Evolutionary conservation across 1,140 invertebrate species (phyloP), one percentile per base, ranked within the genome.

Genomic region (Pseudomyrmex flavicornis): DNA sequence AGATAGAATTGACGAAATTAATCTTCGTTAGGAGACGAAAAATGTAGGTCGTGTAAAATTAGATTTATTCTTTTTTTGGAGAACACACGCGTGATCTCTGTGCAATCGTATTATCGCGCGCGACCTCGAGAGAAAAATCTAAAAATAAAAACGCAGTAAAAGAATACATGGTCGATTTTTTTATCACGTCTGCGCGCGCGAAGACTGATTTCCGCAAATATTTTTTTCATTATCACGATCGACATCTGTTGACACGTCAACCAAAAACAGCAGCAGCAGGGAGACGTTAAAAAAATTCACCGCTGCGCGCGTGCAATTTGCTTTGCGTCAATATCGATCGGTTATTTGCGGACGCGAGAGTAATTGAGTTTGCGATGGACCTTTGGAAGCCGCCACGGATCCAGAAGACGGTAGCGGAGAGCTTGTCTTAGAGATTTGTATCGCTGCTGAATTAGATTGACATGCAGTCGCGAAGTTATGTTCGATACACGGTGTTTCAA

Each of bases 391-490:
- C 35, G 35, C 0, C 35, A 7, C 35, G 35, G 35, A 2, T 69
- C 15, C 46, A 48, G 17, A 35, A 26, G 62, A 44, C 46, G 12
- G 5, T 35, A 35, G 26, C 35, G 65, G 17, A 44, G 17, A 15
- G 50, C 20, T 83, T 65, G n/a, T 5, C 58, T 46, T 82, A 4
- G 10, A 82, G 54, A 87, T 70, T 76, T 70, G 48, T 69, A 44
- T 20, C 2, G n/a, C 7, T 17, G 13, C 4, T 59, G 46, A 69
- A 83, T 76, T 72, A 59, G 52, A 76, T 87, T 86, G 65, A 52
- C 72, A 68, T 26, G 48, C n/a, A 58, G 35, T 68, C 46, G 69
- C n/a, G 46, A 74, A 75, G 17, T n/a, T 44, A 12, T 3, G 5
- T 56, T 46, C 22, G 2, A 58, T 59, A 59, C 22, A 56, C 26